Percentiles rank a stretch among this genome's conserved stretches.
Evolutionary conservation across 2,797 vertebrate genomes (phyloP).

Genomic region (Anguilla obscura): DNA sequence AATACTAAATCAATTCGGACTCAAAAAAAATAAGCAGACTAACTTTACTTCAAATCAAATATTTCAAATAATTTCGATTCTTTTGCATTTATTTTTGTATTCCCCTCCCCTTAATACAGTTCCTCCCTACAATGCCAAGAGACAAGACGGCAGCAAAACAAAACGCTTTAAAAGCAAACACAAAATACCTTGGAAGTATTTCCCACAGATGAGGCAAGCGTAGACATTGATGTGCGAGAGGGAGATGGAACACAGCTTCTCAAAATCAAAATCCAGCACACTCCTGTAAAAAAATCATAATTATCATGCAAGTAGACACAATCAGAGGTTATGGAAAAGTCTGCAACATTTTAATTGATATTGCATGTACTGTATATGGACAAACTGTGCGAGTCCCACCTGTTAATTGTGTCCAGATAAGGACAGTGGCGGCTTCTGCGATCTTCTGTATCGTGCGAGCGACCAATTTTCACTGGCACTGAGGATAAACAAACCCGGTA

Average conservation of each 20-base stretch:
- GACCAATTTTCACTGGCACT: constrained; percentile 71
- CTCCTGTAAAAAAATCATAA: constrained; percentile 71
- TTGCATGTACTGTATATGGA: neutral
- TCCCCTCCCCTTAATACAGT: neutral
- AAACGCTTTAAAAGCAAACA: neutral
- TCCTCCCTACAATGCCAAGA: neutral
- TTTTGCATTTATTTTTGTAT: neutral
- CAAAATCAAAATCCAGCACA: constrained; percentile 95
- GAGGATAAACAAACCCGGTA: neutral
- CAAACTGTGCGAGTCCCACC: constrained; percentile 59
- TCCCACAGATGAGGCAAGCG: constrained; percentile 93
- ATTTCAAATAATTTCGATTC: neutral
- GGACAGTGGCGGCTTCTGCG: constrained; percentile 91
- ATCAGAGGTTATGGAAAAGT: neutral
- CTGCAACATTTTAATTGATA: neutral
- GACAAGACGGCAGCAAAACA: neutral
- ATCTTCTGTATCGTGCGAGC: constrained; percentile 77
- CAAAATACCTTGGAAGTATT: constrained; percentile 92
- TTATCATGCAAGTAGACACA: neutral
- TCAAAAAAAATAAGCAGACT: neutral
- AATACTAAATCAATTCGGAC: neutral
- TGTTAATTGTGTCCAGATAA: constrained; percentile 95
- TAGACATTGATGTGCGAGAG: constrained; percentile 96
- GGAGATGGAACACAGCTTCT: constrained; percentile 95
- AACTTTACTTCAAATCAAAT: neutral